These are phyloP conservation scores for Hirundichthys speculiger DNA, from an alignment of 2,113 vertebrate genomes.

Conservation along the genomic window DNA sequence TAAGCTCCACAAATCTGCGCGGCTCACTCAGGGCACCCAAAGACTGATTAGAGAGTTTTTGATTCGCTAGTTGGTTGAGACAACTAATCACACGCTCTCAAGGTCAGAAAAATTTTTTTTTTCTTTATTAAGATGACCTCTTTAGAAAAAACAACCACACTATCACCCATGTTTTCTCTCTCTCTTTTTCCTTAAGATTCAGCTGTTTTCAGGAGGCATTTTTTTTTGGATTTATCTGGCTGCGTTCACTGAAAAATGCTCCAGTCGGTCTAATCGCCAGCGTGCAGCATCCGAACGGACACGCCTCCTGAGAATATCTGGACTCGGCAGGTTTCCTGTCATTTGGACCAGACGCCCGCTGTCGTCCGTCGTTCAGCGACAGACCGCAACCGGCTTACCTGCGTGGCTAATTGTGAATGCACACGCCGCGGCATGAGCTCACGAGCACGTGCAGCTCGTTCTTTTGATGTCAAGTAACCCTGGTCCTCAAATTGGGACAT, in stretches of 20 bases:
- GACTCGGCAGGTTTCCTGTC: constrained; percentile 42
- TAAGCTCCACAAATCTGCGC: too few species aligned
- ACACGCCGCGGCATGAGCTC: neutral
- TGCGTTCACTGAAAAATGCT: constrained; percentile 26
- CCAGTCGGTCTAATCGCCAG: constrained; percentile 24
- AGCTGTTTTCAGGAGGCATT: too few species aligned
- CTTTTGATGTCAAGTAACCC: neutral
- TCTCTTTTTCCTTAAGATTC: too few species aligned
- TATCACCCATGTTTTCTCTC: too few species aligned
- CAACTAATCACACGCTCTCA: too few species aligned
- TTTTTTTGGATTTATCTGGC: constrained; percentile 18
- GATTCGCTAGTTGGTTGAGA: too few species aligned
- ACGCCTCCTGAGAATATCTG: constrained; percentile 32
- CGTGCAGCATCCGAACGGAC: constrained; percentile 23
- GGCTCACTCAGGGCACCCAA: too few species aligned
- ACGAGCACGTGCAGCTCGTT: neutral
- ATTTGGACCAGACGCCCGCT: constrained; percentile 21
- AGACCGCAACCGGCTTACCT: constrained; percentile 15
- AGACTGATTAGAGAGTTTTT: too few species aligned
- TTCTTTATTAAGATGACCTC: too few species aligned
- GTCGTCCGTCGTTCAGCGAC: constrained; percentile 19
- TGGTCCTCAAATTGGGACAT: constrained; percentile 13
- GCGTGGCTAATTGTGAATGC: constrained; percentile 26
- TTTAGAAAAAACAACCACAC: too few species aligned
- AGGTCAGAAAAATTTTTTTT: too few species aligned